phyloP scores from a whole-genome alignment of 92 coral and sea anemone genomes.

The Zoanthus sansibaricus region DNA sequence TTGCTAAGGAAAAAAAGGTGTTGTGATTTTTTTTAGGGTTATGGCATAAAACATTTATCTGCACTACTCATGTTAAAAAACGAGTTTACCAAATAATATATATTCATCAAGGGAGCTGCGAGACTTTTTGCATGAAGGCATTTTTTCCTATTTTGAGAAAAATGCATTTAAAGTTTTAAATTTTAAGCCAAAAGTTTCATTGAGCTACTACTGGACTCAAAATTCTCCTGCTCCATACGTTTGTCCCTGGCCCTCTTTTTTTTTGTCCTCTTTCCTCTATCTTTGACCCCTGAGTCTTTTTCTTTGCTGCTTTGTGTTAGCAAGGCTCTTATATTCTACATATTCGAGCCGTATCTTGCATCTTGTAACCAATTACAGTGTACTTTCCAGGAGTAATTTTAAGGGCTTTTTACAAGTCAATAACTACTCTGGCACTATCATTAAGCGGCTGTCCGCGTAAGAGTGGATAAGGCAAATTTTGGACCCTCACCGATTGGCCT shows the following conservation, averaged over 20 bases:
- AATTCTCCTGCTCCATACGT: conserved; percentile 16
- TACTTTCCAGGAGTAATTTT: conserved; percentile 16
- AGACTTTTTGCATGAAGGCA: no score
- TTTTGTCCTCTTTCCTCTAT: background rate
- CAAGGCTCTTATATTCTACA: background rate
- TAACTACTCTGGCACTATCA: background rate
- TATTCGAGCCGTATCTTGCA: background rate
- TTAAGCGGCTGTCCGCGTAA: background rate
- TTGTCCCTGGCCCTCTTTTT: background rate
- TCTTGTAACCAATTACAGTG: background rate
- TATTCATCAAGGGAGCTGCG: no score
- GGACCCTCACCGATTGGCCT: no score
- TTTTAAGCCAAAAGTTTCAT: no score
- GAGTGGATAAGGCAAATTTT: no score
- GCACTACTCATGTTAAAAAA: no score
- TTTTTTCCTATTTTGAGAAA: no score
- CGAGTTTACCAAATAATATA: no score
- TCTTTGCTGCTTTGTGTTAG: conserved; percentile 13
- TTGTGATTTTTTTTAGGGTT: no score
- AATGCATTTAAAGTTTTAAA: no score
- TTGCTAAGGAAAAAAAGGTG: no score
- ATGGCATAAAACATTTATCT: no score
- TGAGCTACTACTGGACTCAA: background rate
- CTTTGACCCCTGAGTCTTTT: conserved; percentile 1
- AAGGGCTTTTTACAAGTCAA: background rate